Evolutionary conservation across 1,140 invertebrate species (phyloP), one percentile per base, ranked within the genome.

Genomic region (Anastatus disparis): DNA sequence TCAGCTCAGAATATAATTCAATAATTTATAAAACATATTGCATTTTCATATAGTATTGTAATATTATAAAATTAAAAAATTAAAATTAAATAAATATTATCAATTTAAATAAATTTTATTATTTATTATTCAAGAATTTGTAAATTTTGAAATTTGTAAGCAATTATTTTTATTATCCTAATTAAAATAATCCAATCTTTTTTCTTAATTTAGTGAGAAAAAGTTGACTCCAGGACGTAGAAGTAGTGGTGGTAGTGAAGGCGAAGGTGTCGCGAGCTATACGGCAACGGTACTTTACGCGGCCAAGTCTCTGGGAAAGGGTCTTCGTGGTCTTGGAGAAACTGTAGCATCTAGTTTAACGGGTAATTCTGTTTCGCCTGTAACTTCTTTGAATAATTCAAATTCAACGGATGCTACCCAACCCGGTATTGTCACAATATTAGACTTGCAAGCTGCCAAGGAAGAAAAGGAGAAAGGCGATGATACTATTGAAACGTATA

Each of bases 271-370:
- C 10, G 92, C 95, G 77, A 97, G 96, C 75, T 98, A 98, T 79
- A 97, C 96, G 58, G 96, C 97, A 1, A 97, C 95, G 0, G 94
- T 98, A 52, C 89, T 99, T 15, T 96, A 97, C 85, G 96, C 96
- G 22, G 97, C 97, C 22, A 98, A 98, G 86, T 96, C 92, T 17
- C 84, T 96, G 9, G 93, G 93, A 27, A 94, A 94, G 81, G 94
- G 94, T 8, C 80, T 95, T 15, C 89, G 93, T 3, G 95, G 96
- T 56, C 88, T 99, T 67, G 94, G 96, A n/a, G 97, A 98, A 83
- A 95, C 93, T 29, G 94, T 99, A 15, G 95, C 95, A 0, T 95
- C 92, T 70, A 96, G 94, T 79, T 86, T 97, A 20, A 94, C 94
- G 0, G 94, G 94, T 8, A 82, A 79, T 65, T 82, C 82, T 71